These are phyloP conservation scores for Sinocyclocheilus maitianheensis DNA, from an alignment of 2,113 vertebrate species.

Conservation along the genomic window DNA sequence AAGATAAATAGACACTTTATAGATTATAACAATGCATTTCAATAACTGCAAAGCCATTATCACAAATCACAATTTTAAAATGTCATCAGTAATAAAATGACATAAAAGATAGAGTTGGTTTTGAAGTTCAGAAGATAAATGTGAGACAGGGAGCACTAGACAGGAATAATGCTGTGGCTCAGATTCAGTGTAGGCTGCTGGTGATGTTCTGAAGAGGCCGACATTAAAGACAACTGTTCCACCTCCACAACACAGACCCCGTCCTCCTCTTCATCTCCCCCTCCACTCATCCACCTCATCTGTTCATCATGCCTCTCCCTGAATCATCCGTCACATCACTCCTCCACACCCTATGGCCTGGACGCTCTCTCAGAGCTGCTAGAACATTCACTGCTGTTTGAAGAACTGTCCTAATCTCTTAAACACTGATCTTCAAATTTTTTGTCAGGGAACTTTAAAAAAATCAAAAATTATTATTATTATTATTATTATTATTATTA, in stretches of 20 bases:
- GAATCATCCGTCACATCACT: constrained; percentile 30
- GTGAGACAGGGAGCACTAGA: neutral
- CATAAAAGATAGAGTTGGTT: neutral
- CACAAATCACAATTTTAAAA: too few species aligned
- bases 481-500: too few species aligned
- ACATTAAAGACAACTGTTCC: constrained; percentile 16
- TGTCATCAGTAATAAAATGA: too few species aligned
- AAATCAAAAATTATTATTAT: too few species aligned
- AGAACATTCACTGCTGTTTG: constrained; percentile 24
- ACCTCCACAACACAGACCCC: constrained; percentile 27
- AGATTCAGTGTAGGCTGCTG: neutral
- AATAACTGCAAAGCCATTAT: too few species aligned
- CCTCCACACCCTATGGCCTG: constrained; percentile 2
- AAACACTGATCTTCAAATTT: neutral
- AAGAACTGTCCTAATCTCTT: neutral
- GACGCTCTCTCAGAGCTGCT: constrained; percentile 11
- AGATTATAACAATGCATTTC: too few species aligned
- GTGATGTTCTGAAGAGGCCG: constrained; percentile 7
- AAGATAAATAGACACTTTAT: too few species aligned
- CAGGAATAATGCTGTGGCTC: neutral
- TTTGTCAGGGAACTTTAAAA: neutral
- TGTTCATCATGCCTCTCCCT: constrained; percentile 32
- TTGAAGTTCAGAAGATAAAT: neutral
- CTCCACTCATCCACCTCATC: constrained; percentile 20
- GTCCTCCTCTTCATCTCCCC: neutral